A percentile compares a stretch with the other conserved stretches of the same genome.
Conservation (phyloP, 1,140 invertebrate species). For the Drosophila virilis region DNA sequence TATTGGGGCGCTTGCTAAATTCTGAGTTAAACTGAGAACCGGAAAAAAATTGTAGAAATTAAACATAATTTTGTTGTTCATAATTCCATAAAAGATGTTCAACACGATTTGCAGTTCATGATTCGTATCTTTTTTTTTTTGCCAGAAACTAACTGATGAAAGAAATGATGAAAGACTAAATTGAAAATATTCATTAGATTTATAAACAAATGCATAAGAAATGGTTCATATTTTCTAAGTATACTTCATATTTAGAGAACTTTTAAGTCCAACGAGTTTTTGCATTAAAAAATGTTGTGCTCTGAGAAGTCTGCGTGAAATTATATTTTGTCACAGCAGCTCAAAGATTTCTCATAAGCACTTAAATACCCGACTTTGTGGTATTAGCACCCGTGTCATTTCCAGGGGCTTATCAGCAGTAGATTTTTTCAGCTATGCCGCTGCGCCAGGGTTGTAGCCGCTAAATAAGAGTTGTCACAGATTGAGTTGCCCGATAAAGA, state of each 20-base stretch:
- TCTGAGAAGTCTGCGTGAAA: background rate
- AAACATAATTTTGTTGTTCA: background rate
- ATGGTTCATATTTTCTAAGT: background rate
- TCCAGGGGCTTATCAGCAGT: slow-evolving; percentile 12
- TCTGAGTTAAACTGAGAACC: background rate
- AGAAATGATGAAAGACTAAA: background rate
- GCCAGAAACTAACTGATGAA: background rate
- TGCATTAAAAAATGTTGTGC: background rate
- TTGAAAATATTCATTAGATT: background rate
- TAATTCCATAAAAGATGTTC: background rate
- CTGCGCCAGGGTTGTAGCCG: background rate
- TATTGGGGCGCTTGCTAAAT: background rate
- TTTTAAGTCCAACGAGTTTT: too few relatives aligned
- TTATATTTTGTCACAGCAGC: slow-evolving; percentile 1
- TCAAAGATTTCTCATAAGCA: background rate
- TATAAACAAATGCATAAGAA: background rate
- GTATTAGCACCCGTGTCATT: slow-evolving; percentile 15
- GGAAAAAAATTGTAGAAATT: background rate
- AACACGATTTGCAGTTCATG: background rate
- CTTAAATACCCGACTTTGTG: background rate
- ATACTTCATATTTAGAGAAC: too few relatives aligned
- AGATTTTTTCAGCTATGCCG: slow-evolving; percentile 10
- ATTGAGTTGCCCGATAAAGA: slow-evolving; percentile 39
- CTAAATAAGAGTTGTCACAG: slow-evolving; percentile 44
- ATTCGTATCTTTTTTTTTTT: background rate